Conservation (phyloP, 2,113 vertebrate species). For the Zapus hudsonius region DNA sequence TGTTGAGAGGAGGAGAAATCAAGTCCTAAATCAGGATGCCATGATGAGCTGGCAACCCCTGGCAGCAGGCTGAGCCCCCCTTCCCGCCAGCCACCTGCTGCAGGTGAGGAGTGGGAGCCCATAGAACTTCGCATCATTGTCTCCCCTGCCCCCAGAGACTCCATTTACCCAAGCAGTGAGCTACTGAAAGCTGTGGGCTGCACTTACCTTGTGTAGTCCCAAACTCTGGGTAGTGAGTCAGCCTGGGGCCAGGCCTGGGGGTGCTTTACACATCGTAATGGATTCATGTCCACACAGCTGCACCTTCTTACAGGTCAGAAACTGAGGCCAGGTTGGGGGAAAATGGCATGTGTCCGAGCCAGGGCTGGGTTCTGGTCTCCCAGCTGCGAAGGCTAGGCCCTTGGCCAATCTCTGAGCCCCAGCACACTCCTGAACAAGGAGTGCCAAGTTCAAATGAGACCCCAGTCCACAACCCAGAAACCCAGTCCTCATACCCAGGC, state of each 20-base stretch:
- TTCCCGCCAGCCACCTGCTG: rapidly evolving
- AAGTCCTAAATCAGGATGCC: not conserved
- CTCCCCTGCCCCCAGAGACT: not conserved
- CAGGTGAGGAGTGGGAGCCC: not conserved
- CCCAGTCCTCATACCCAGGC: not conserved
- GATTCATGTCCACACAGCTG: not conserved
- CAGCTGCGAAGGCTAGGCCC: not conserved
- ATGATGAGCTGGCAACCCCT: not conserved
- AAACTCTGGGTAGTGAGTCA: not conserved
- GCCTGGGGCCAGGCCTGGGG: not conserved
- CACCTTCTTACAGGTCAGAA: not conserved
- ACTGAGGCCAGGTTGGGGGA: not conserved
- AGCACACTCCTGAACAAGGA: not conserved
- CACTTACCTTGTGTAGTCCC: not conserved
- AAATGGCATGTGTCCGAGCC: not conserved
- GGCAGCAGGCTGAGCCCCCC: not conserved
- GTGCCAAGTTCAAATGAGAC: not conserved
- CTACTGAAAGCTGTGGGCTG: not conserved
- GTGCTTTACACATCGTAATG: too few relatives aligned
- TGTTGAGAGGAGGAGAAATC: not conserved
- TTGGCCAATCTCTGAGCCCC: not conserved
- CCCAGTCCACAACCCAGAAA: not conserved
- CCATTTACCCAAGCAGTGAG: not conserved
- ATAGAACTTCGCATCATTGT: too few relatives aligned
- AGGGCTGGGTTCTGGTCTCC: not conserved